Evolutionary conservation across 2,113 vertebrate species (phyloP), one percentile per base, ranked within the genome.

Genomic region (Anarhynchus alexandrinus): DNA sequence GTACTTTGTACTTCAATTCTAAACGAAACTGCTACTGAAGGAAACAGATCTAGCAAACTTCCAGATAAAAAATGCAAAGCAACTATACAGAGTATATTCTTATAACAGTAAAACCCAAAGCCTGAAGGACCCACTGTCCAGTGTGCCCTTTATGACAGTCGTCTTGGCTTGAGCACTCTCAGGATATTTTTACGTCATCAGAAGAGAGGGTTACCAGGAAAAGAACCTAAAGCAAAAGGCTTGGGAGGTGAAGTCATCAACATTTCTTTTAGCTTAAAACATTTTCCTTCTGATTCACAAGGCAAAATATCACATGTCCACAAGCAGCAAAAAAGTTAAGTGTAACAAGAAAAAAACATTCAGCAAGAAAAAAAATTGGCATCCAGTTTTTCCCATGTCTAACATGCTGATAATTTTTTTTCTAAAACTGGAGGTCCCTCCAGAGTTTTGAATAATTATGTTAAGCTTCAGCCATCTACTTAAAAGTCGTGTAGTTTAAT

Each of bases 311-410:
- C 10, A 36, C 5, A 26, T 19, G 18, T 40, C 4, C 9, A 32
- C 2, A 2, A 62, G 16, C 21, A 69, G 26, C 10, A 88, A 61
- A 62, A 62, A 86, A 23, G 3, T 58, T 20, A 80, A 77, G 22
- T 23, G 12, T 12, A 82, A 58, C 8, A 10, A 2, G 34, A 62
- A 58, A 73, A 91, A 62, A 59, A 7, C 0, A 16, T 29, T 57
- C 0, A 26, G n/a, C 40, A 54, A 38, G 20, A 67, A 72, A 88
- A 34, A 79, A 61, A 52, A 25, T 0, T 2, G 0, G 0, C 29
- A 25, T 74, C 67, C 10, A 8, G 2, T 40, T 77, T 86, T 65
- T 29, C 12, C 12, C 15, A 36, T 25, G 11, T 67, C 20, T 86
- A 77, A 59, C 4, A 40, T 2, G 1, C 5, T 23, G 23, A 15